Evolutionary conservation across 2,797 vertebrate species (phyloP), one percentile per base, ranked within the genome.

Genomic region (Macropodus opercularis): DNA sequence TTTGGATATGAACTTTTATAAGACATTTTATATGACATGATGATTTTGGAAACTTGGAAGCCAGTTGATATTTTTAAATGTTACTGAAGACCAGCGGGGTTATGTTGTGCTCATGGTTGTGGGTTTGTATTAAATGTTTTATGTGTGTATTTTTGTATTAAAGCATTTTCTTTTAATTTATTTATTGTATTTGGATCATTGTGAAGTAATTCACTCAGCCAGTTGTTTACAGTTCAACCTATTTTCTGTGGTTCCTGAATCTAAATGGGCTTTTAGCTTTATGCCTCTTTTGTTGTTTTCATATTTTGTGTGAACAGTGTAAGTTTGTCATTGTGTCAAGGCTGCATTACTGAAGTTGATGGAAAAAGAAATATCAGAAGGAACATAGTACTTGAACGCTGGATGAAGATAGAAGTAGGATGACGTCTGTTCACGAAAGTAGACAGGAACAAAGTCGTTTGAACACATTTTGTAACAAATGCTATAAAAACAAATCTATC

Each of bases 101-200:
- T 34, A 49, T 14, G 17, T 50, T n/a, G 18, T 32, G 4, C 39
- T 27, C 3, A 14, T 44, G 49, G 50, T 35, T 8, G 27, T 27
- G 48, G 57, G 66, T 65, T 56, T 75, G 32, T 68, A 48, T 60
- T 14, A 38, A 1, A 32, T 72, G 18, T 51, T 58, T 61, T 26
- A 3, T 14, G 5, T 44, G 12, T 27, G 9, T 27, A 11, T 63
- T 63, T 67, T 66, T 63, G 6, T 69, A 76, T 70, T 71, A 56
- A 72, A 71, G 35, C 0, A 27, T 19, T 18, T 31, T 51, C 39
- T 48, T 13, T 54, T 19, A 11, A n/a, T n/a, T 1, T 1, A 11
- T 62, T 34, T 57, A 12, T 62, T 26, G 5, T 1, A 54, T 38
- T 22, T 10, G 4, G 14, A 44, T 60, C 11, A 3, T 11, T 48